Evolutionary conservation across 2,113 vertebrate genomes (phyloP).

Genomic region (Galemys pyrenaicus): DNA sequence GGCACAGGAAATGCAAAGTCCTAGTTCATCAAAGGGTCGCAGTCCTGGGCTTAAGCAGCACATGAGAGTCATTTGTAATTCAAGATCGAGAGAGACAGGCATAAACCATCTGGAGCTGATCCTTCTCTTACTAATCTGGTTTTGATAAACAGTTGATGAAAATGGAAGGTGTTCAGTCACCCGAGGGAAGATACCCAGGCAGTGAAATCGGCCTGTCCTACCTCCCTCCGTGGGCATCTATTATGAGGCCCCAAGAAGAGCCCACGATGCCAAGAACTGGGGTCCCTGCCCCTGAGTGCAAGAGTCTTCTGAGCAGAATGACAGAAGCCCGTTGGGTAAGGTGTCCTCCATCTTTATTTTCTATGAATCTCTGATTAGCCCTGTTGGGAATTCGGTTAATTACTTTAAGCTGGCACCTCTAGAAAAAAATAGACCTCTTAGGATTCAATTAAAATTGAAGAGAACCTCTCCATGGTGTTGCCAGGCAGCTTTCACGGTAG

Average conservation of each 20-base stretch:
- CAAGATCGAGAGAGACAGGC: constrained; percentile 28
- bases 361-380: constrained; percentile 59
- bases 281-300: neutral
- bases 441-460: constrained; percentile 75
- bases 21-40: constrained; percentile 63
- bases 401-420: constrained; percentile 64
- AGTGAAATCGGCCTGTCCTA: constrained; percentile 51
- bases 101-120: constrained; percentile 46
- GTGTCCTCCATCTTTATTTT: constrained; percentile 48
- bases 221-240: constrained; percentile 11
- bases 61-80: constrained; percentile 64
- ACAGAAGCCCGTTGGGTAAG: neutral
- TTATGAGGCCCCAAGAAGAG: constrained; percentile 47
- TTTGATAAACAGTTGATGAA: constrained; percentile 78
- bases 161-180: constrained; percentile 47
- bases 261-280: neutral
- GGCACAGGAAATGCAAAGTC: constrained; percentile 1
- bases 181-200: constrained; percentile 21
- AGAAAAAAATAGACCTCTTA: constrained; percentile 58
- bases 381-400: constrained; percentile 65
- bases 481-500: neutral
- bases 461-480: constrained; percentile 25
- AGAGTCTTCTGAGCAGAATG: neutral
- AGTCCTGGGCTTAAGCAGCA: neutral
- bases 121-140: constrained; percentile 67